A percentile compares a stretch with the other conserved stretches of the same genome.
Conservation (phyloP, 2,888 invertebrate species). For the Tanytarsus gracilentus region DNA sequence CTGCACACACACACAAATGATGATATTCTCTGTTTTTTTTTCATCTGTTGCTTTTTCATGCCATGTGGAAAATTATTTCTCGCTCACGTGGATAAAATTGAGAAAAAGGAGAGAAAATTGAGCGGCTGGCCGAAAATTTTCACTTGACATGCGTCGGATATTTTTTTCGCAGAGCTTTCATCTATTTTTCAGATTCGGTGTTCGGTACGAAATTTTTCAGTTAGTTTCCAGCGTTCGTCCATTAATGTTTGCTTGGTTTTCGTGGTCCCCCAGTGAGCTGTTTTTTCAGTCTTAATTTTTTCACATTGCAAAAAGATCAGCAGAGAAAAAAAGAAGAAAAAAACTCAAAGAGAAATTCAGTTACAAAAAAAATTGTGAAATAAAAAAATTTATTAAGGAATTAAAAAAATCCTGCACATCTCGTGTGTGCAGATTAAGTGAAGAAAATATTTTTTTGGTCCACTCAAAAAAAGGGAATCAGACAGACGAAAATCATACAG, state of each 20-base stretch:
- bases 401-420: too few species aligned
- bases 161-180: slow-evolving; percentile 14
- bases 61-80: not conserved
- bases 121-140: slow-evolving; percentile 18
- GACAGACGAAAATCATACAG: not conserved
- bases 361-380: not conserved
- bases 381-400: not conserved
- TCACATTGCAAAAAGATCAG: slow-evolving; percentile 19
- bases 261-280: slow-evolving; percentile 27
- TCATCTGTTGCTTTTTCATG: slow-evolving; percentile 19
- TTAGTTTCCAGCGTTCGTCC: slow-evolving; percentile 28
- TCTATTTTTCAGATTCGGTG: slow-evolving; percentile 17
- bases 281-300: slow-evolving; percentile 28
- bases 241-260: slow-evolving; percentile 25
- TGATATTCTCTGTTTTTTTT: not conserved
- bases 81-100: not conserved
- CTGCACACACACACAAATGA: not conserved
- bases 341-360: not conserved
- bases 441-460: slow-evolving; percentile 6
- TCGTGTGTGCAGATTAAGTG: not conserved
- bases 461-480: not conserved
- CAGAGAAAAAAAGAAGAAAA: not conserved
- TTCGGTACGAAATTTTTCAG: slow-evolving; percentile 11
- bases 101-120: not conserved
- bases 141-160: slow-evolving; percentile 8